Conservation (phyloP, 2,888 invertebrate species). For the Imbricaverruca yamaguchii region DNA sequence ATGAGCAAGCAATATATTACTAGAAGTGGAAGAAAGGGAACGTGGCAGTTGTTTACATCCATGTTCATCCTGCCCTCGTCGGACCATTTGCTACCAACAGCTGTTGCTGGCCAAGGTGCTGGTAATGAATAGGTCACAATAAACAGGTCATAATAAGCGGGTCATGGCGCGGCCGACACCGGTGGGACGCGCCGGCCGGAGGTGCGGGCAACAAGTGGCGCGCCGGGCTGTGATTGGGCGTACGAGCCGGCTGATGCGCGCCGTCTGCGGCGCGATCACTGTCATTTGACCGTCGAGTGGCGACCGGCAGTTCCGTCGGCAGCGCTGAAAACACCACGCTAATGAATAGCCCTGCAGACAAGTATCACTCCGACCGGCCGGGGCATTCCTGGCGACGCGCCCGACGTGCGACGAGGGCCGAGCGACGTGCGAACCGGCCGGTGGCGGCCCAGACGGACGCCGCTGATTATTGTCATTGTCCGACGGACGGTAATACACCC, state of each 20-base stretch:
- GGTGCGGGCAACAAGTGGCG: no score
- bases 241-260: no score
- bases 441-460: background rate
- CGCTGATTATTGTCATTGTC: slow-evolving; percentile 1
- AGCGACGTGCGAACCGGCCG: background rate
- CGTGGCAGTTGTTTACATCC: no score
- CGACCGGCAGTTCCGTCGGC: background rate
- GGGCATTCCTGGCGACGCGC: background rate
- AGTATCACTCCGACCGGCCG: background rate
- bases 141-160: background rate
- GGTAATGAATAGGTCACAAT: no score
- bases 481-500: background rate
- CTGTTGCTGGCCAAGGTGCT: no score
- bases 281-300: background rate
- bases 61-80: no score
- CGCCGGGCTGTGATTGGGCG: background rate
- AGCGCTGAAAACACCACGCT: slow-evolving; percentile 2
- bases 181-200: background rate
- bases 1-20: no score
- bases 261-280: background rate
- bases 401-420: background rate
- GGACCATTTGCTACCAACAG: no score
- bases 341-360: background rate
- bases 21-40: no score
- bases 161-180: background rate